Evolutionary conservation across 2,113 vertebrate species (phyloP), one percentile per base, ranked within the genome.

Genomic region (Oreochromis tanganicae): DNA sequence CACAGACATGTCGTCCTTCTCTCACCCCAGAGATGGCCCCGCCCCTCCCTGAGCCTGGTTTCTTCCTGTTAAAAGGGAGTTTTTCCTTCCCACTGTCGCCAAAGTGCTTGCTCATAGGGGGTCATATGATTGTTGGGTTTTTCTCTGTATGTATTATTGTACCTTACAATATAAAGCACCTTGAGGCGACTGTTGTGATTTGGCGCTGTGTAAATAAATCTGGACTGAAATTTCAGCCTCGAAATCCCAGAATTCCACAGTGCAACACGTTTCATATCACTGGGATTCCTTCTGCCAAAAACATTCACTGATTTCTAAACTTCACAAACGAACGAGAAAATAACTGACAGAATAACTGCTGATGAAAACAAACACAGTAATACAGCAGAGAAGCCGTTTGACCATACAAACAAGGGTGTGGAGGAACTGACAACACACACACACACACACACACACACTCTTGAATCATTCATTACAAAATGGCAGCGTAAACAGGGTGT

Each of bases 351-450:
- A 27, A 50, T 29, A 29, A 56, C 12, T 14, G 78, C 13, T 27
- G 21, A 56, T 38, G n/a, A 27, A 56, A 38, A 54, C 46, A 43
- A 79, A 52, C 80, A 17, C 7, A 21, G 19, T 43, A 27, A 57
- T 32, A 13, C 29, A 83, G 68, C 56, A 9, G 36, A 82, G 4
- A 8, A n/a, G 56, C 17, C 10, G 32, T 66, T 43, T 79, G 27
- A 63, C 43, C 63, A 83, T 56, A 86, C 88, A 87, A 92, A 91
- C 87, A 91, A 90, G 92, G 92, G 92, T 92, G 92, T 90, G 92
- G 87, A 81, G 86, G 84, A 91, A 87, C 89, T 86, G 27, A 57
- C 16, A 19, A 79, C 50, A 63, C 80, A 75, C 83, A 56, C 68
- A 82, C 85, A 84, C 87, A 71, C 59, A 81, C 61, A 78, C 80